Percentiles rank a stretch among this genome's conserved stretches.
These are phyloP conservation scores for Hyposoter dolosus DNA, from an alignment of 2,888 invertebrate species.

Conservation along the genomic window DNA sequence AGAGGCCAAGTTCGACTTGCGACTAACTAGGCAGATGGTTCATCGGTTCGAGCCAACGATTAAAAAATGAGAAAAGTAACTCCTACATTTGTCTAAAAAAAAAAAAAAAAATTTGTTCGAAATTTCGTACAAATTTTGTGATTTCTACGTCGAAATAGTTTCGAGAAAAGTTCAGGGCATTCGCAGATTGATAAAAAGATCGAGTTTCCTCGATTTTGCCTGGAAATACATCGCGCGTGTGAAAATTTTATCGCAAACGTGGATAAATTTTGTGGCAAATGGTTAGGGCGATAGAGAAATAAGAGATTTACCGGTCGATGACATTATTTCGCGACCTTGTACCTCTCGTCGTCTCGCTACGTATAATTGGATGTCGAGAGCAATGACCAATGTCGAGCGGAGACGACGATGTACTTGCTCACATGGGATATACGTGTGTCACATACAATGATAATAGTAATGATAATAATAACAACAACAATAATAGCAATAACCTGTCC, in stretches of 20 bases:
- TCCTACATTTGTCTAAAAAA: too few species aligned
- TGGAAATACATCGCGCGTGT: background rate
- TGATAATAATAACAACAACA: background rate
- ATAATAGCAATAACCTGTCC: slow-evolving; percentile 1
- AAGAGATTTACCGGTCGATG: slow-evolving; percentile 70
- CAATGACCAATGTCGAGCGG: slow-evolving; percentile 69
- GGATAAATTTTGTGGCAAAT: slow-evolving; percentile 11
- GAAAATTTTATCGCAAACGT: slow-evolving; percentile 8
- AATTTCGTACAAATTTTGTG: background rate
- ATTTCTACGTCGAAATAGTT: background rate
- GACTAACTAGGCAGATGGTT: too few species aligned
- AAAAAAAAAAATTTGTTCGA: background rate
- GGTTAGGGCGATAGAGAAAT: slow-evolving; percentile 25
- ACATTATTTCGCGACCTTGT: slow-evolving; percentile 69
- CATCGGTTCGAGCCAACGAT: too few species aligned
- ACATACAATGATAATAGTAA: background rate
- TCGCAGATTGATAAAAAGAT: background rate
- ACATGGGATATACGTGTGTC: slow-evolving; percentile 17
- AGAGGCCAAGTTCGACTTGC: too few species aligned
- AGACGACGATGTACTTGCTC: slow-evolving; percentile 33
- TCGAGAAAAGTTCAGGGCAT: background rate
- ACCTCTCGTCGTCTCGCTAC: slow-evolving; percentile 65
- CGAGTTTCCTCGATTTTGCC: background rate
- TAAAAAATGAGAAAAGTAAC: too few species aligned
- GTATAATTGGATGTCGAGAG: slow-evolving; percentile 69